Evolutionary conservation across 2,888 invertebrate species (phyloP), one percentile per base, ranked within the genome.

Genomic region (Diaprepes abbreviatus): DNA sequence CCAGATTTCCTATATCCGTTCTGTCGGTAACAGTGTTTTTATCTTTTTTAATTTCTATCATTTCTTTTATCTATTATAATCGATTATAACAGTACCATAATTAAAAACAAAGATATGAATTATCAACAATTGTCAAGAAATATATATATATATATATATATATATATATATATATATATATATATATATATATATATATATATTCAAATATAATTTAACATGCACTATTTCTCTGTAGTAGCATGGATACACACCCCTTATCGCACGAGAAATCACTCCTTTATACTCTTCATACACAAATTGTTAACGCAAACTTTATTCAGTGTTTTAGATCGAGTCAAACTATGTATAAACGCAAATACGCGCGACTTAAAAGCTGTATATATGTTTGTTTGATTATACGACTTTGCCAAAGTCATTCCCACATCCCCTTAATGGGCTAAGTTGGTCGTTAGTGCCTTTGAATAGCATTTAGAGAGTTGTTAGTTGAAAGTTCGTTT

Each of bases 401-500:
- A 50, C 48, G 48, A 50, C 48, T 50, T 50, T 16, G 24, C 48
- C 48, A 28, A 50, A 50, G 48, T 16, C 48, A 24, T 28, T 50
- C 10, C 48, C 48, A 50, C 48, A 50, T 50, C n/a, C 48, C 28
- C 48, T 50, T 28, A 50, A 50, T 50, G 48, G 24, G 28, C 14
- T 21, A 50, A 50, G 48, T 50, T 50, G 48, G 28, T 24, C 28
- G 48, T 50, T 50, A 50, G 28, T 50, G 24, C n/a, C 48, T n/a
- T 28, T 50, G 28, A 50, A 50, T 50, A 50, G 16, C 48, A 16
- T 28, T 50, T 50, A 16, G 48, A 3, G 24, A 35, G n/a, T 35
- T 35, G 35, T 10, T n/a, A 50, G 14, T 50, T 50, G 14, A 6
- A 50, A 24, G 28, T 50, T 28, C 28, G 24, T 50, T 50, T 50